phyloP scores from a whole-genome alignment of 2,113 vertebrate genomes.

The Cyprinus carpio region DNA sequence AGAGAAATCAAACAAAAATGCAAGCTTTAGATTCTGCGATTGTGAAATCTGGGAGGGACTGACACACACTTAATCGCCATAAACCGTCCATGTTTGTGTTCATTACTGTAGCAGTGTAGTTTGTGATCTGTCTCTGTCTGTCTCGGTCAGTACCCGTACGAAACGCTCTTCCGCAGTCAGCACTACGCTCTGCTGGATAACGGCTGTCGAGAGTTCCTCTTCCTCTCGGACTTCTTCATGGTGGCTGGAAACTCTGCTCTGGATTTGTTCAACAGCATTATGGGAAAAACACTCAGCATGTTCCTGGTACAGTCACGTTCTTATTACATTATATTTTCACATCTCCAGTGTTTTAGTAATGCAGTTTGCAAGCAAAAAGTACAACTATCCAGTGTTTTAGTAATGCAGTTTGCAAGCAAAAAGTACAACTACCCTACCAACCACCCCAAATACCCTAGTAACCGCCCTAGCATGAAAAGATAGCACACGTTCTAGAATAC shows the following conservation, averaged over 20 bases:
- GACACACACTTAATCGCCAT: too few species aligned
- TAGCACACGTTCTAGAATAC: too few species aligned
- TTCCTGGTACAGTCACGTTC: slow-evolving; percentile 76
- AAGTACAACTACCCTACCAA: neutral
- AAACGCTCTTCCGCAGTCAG: slow-evolving; percentile 92
- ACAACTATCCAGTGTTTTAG: neutral
- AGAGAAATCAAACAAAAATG: too few species aligned
- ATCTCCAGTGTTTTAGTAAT: neutral
- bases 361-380: neutral
- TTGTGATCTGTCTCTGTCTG: neutral
- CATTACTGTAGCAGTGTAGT: neutral
- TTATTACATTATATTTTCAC: neutral
- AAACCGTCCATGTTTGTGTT: neutral
- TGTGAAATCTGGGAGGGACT: neutral
- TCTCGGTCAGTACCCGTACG: slow-evolving; percentile 84
- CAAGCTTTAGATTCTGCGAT: neutral
- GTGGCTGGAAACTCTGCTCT: slow-evolving; percentile 80
- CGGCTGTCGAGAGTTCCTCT: slow-evolving; percentile 88
- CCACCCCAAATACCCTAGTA: too few species aligned
- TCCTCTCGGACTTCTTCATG: slow-evolving; percentile 91
- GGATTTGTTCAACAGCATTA: slow-evolving; percentile 89
- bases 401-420: neutral
- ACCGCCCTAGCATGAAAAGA: too few species aligned
- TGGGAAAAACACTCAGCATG: slow-evolving; percentile 87
- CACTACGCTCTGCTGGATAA: slow-evolving; percentile 92